Base-by-base conservation (phyloP, 2,888 invertebrate species). In the Cybosia mesomella region DNA sequence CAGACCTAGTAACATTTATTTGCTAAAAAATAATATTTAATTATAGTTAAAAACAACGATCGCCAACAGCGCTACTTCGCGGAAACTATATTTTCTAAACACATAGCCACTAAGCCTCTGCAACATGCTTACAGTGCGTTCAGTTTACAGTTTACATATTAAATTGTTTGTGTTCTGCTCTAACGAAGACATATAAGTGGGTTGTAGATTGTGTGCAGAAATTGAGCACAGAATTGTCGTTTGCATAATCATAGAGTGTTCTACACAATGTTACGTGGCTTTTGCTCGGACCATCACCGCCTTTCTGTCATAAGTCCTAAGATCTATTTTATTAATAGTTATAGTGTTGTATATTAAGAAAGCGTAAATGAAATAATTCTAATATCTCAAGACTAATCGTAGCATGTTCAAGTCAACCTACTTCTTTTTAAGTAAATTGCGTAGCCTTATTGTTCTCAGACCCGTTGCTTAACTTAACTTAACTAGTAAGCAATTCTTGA, bases 21-120 rank as follows among this genome's bases (percentile, higher is more conserved):
- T 28, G 28, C 28, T 5, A 5, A 5, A 28, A 28, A 28, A 28
- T 28, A 28, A 28, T 28, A 28, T 5, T 28, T 28, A 28, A 28
- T 28, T 28, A 5, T 28, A 28, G 2, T 28, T 4, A 28, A 28
- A 28, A 28, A 28, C 28, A 5, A 28, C 28, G 28, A 28, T 28
- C 28, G 28, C 2, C 2, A 28, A 28, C 28, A 34, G 10, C 8
- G 9, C 34, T 34, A 34, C 34, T 61, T 69, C 15, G 59, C 36
- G 61, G 57, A 66, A 66, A 72, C 28, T 18, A 71, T 79, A 71
- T 74, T 72, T 77, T 76, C 70, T 72, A 71, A 76, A 71, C 73
- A 73, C 61, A 10, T 21, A 55, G 32, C 57, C 70, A 64, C 39
- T 15, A 39, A n/a, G 39, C 39, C 15, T 15, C 55, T 55, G 2